These are phyloP conservation scores for Clunio marinus DNA, from an alignment of 2,888 invertebrate genomes.

Conservation along the genomic window DNA sequence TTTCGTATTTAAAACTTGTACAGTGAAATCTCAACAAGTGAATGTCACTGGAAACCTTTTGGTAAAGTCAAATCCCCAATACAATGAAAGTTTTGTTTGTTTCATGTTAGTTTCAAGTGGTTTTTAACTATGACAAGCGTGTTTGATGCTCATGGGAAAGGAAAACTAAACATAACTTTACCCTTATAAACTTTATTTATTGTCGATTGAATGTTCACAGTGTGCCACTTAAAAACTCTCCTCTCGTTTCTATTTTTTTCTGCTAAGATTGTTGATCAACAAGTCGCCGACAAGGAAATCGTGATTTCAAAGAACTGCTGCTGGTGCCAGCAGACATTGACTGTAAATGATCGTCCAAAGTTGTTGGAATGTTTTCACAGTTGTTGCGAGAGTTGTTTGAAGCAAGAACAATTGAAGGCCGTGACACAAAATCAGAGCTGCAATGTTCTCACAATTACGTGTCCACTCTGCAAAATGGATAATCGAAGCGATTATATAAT, in stretches of 20 bases:
- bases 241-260: not conserved
- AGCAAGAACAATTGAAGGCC: slow-evolving; percentile 45
- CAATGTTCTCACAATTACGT: slow-evolving; percentile 45
- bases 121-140: no score
- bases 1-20: no score
- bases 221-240: no score
- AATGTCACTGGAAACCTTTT: no score
- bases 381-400: slow-evolving; percentile 70
- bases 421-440: slow-evolving; percentile 43
- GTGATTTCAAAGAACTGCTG: slow-evolving; percentile 54
- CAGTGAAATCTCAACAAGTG: no score
- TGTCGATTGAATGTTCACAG: no score
- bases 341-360: slow-evolving; percentile 64
- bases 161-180: no score
- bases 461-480: slow-evolving; percentile 69
- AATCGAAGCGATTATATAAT: slow-evolving; percentile 70
- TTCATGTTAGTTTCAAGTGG: no score
- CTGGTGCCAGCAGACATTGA: slow-evolving; percentile 55
- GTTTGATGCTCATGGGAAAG: no score
- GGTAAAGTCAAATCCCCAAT: no score
- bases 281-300: slow-evolving; percentile 42
- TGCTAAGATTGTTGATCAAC: slow-evolving; percentile 42
- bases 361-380: slow-evolving; percentile 85
- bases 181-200: no score
- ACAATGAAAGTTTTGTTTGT: no score